Evolutionary conservation across 2,888 invertebrate species (phyloP).

Genomic region (Plagodis dolabraria): DNA sequence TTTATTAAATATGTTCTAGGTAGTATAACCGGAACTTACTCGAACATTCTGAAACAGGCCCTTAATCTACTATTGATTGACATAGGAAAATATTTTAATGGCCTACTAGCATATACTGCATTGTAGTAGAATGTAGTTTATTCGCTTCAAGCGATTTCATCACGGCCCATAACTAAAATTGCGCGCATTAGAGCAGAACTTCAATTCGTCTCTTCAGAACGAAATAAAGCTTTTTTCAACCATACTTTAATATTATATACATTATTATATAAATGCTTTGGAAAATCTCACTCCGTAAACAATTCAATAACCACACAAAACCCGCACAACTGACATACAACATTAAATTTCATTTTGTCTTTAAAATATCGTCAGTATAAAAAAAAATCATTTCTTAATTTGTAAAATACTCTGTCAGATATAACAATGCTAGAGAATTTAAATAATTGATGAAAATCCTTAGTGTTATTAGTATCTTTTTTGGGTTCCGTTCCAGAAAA

Average conservation of each 20-base stretch:
- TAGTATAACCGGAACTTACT: too few species aligned
- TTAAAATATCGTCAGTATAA: conserved; percentile 34
- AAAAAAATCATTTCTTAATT: conserved; percentile 16
- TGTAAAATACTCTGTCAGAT: conserved; percentile 33
- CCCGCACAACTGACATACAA: conserved; percentile 23
- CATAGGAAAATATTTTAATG: too few species aligned
- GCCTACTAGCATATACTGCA: too few species aligned
- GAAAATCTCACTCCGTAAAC: conserved; percentile 11
- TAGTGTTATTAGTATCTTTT: background rate
- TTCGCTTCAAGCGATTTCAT: too few species aligned
- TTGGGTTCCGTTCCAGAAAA: background rate
- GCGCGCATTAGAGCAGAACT: too few species aligned
- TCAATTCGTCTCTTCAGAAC: background rate
- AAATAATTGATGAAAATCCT: conserved; percentile 9
- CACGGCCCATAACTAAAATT: too few species aligned
- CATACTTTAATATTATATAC: background rate
- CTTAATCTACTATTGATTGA: too few species aligned
- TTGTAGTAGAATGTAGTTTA: too few species aligned
- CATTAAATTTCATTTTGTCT: conserved; percentile 24
- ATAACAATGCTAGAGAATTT: conserved; percentile 28
- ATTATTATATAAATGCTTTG: conserved; percentile 6
- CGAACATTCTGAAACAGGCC: too few species aligned
- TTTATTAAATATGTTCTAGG: too few species aligned
- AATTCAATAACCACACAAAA: conserved; percentile 8
- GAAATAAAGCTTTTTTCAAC: background rate